These are phyloP conservation scores for Drosophila borealis DNA, from an alignment of 2,888 invertebrate genomes.

Conservation along the genomic window DNA sequence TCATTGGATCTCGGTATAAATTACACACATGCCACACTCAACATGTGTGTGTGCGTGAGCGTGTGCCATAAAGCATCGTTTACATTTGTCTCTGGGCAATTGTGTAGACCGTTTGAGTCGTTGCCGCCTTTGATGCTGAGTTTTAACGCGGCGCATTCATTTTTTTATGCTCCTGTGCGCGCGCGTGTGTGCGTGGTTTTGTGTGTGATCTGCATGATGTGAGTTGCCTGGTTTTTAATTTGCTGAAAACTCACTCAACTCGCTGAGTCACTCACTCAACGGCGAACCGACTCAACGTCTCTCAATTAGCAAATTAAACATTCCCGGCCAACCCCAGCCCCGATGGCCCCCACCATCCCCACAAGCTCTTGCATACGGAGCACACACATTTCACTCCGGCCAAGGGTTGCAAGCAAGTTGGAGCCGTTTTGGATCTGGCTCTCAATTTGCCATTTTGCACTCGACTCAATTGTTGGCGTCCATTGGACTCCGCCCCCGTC, in stretches of 20 bases:
- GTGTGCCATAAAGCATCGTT: conserved; percentile 27
- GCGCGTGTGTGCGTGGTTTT: conserved; percentile 20
- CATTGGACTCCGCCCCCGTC: conserved; percentile 67
- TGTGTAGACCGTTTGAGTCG: conserved; percentile 30
- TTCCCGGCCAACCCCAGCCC: conserved; percentile 39
- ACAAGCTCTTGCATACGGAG: conserved; percentile 5
- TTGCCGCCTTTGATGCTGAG: conserved; percentile 47
- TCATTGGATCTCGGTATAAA: conserved; percentile 58
- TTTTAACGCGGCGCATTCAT: conserved; percentile 27
- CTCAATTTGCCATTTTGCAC: conserved; percentile 40
- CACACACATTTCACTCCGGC: conserved; percentile 23
- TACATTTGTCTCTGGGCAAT: conserved; percentile 35
- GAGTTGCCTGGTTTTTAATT: conserved; percentile 44
- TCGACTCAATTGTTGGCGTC: conserved; percentile 54
- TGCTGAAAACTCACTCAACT: conserved; percentile 45
- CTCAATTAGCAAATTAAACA: conserved; percentile 78
- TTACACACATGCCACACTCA: conserved; percentile 42
- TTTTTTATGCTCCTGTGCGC: conserved; percentile 11
- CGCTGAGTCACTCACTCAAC: conserved; percentile 19
- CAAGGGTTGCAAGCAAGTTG: conserved; percentile 55
- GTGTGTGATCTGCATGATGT: conserved; percentile 48
- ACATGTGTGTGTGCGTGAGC: neutral
- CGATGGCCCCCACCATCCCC: conserved; percentile 16
- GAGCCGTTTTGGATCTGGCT: conserved; percentile 34
- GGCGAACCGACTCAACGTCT: conserved; percentile 51